Conservation (phyloP, 1,140 invertebrate genomes). For the Riptortus pedestris region DNA sequence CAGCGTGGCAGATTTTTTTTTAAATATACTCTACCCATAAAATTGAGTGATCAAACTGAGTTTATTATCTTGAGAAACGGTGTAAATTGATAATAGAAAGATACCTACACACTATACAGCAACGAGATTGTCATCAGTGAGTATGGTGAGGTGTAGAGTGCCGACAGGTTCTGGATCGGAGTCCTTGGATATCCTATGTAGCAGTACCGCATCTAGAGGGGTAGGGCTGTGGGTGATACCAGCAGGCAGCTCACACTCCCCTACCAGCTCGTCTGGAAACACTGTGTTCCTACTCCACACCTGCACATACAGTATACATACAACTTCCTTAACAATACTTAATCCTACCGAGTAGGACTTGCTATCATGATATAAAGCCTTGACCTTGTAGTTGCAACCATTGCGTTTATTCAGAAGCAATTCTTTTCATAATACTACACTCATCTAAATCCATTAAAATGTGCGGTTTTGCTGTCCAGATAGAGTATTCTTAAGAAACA, state of each 20-base stretch:
- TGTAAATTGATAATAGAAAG: no score
- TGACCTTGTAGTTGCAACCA: no score
- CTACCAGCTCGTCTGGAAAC: slow-evolving; percentile 30
- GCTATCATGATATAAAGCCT: no score
- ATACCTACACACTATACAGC: slow-evolving; percentile 28
- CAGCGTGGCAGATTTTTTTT: no score
- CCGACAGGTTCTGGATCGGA: slow-evolving; percentile 18
- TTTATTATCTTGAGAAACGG: no score
- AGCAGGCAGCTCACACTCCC: slow-evolving; percentile 32
- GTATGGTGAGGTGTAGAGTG: slow-evolving; percentile 27
- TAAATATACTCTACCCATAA: no score
- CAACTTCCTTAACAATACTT: background rate
- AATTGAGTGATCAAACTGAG: no score
- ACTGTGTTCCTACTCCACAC: slow-evolving; percentile 30
- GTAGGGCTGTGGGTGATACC: slow-evolving; percentile 30
- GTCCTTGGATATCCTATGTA: slow-evolving; percentile 13
- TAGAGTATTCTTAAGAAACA: no score
- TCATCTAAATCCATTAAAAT: no score
- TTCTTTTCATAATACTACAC: no score
- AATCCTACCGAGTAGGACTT: background rate
- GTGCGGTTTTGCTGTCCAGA: no score
- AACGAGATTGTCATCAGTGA: slow-evolving; percentile 32
- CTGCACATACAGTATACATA: slow-evolving; percentile 22
- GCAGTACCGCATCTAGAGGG: slow-evolving; percentile 24
- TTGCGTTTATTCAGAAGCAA: no score